A percentile compares a stretch with the other conserved stretches of the same genome.
phyloP scores from a whole-genome alignment of 2,888 invertebrate genomes.

The Drosophila setosimentum region DNA sequence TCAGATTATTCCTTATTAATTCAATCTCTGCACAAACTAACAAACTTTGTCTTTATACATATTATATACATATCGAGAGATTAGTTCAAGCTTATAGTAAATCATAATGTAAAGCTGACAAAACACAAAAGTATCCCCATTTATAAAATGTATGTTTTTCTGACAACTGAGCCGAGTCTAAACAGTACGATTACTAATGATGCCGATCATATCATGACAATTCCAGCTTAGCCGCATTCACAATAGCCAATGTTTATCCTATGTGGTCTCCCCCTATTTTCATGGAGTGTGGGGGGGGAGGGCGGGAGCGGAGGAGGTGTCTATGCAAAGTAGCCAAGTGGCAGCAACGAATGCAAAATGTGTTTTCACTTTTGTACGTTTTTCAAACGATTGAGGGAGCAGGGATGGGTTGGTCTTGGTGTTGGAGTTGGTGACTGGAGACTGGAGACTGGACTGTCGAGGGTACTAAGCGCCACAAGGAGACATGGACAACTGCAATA shows the following conservation, averaged over 20 bases:
- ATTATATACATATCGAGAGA: background rate
- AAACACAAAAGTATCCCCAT: conserved; percentile 18
- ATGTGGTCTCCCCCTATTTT: background rate
- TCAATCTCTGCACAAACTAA: background rate
- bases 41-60: background rate
- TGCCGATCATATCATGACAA: conserved; percentile 62
- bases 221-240: conserved; percentile 51
- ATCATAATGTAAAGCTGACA: conserved; percentile 32
- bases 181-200: conserved; percentile 52
- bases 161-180: conserved; percentile 20
- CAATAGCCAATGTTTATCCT: conserved; percentile 38
- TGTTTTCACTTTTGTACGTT: conserved; percentile 76
- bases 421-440: too few species aligned
- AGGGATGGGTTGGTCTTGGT: background rate
- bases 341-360: conserved; percentile 63
- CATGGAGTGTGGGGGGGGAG: too few species aligned
- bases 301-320: too few species aligned
- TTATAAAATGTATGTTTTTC: conserved; percentile 17
- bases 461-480: conserved; percentile 55
- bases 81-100: conserved; percentile 1
- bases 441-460: background rate
- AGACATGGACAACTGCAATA: conserved; percentile 67
- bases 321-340: conserved; percentile 57
- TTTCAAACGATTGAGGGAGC: conserved; percentile 55
- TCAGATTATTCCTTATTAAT: background rate